phyloP scores from a whole-genome alignment of 1,140 invertebrate species.

The Plectrocnemia conspersa region DNA sequence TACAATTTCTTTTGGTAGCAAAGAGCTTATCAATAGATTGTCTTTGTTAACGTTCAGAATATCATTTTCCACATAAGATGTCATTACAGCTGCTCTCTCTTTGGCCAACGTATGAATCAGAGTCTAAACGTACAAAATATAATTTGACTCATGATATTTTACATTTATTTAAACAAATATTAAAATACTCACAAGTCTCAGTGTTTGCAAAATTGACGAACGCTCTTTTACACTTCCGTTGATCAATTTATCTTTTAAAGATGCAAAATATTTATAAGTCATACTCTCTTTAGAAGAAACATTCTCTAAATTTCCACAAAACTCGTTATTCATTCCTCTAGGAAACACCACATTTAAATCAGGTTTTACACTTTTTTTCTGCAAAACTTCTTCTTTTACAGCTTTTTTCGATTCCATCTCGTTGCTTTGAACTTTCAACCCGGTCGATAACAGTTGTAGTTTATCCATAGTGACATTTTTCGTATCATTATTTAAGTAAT shows the following conservation, averaged over 20 bases:
- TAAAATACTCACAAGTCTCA: conserved; percentile 24
- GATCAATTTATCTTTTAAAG: conserved; percentile 18
- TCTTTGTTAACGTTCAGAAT: conserved; percentile 25
- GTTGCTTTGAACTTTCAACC: conserved; percentile 26
- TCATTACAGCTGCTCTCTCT: conserved; percentile 26
- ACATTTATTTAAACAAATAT: conserved; percentile 1
- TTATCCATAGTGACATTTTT: conserved; percentile 29
- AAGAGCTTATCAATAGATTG: conserved; percentile 17
- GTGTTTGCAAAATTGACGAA: conserved; percentile 28
- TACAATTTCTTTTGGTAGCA: conserved; percentile 30
- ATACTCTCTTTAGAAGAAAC: no score
- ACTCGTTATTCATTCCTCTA: no score
- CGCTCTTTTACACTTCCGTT: conserved; percentile 24
- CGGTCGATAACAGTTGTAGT: conserved; percentile 31
- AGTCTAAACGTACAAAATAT: conserved; percentile 17
- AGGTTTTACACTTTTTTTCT: conserved; percentile 2
- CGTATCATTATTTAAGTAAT: no score
- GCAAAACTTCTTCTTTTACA: background rate
- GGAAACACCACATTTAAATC: no score
- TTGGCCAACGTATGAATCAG: conserved; percentile 32
- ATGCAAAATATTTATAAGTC: no score
- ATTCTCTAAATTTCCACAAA: no score
- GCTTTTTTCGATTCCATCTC: conserved; percentile 15
- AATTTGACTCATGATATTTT: background rate
- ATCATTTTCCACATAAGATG: conserved; percentile 29